Conservation (phyloP, 2,797 vertebrate species). For the Lycodopsis pacificus region DNA sequence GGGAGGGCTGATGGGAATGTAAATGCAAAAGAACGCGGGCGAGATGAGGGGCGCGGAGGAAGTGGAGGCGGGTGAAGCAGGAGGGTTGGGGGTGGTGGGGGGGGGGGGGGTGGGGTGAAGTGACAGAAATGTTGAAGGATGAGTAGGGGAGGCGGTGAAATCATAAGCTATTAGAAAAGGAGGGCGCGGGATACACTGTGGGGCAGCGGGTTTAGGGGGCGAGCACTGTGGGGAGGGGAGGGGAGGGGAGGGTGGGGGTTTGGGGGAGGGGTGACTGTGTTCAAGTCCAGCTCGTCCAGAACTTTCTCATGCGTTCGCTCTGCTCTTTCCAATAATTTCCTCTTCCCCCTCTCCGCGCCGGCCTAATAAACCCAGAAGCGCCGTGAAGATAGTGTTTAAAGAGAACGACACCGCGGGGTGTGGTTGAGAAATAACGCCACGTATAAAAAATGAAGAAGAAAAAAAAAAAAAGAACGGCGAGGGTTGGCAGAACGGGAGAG, state of each 20-base stretch:
- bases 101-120: constrained; percentile 23
- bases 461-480: constrained; percentile 6
- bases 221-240: neutral
- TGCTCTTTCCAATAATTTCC: neutral
- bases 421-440: constrained; percentile 49
- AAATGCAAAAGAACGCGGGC: constrained; percentile 63
- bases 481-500: constrained; percentile 37
- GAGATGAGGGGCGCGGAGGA: constrained; percentile 65
- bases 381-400: constrained; percentile 49
- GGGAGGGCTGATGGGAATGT: constrained; percentile 73
- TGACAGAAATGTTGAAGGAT: constrained; percentile 76
- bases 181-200: constrained; percentile 45
- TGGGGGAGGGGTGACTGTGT: neutral
- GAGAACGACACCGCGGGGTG: constrained; percentile 51
- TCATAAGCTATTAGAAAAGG: constrained; percentile 68
- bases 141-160: constrained; percentile 58
- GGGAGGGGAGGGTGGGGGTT: neutral
- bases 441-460: constrained; percentile 2
- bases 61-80: constrained; percentile 25
- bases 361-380: constrained; percentile 59
- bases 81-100: neutral
- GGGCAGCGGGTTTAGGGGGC: constrained; percentile 20
- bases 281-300: constrained; percentile 50
- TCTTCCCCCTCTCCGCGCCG: neutral
- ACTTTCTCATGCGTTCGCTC: constrained; percentile 36